Base-by-base conservation (phyloP, 2,113 vertebrate species). In the Paracanthobrama guichenoti region DNA sequence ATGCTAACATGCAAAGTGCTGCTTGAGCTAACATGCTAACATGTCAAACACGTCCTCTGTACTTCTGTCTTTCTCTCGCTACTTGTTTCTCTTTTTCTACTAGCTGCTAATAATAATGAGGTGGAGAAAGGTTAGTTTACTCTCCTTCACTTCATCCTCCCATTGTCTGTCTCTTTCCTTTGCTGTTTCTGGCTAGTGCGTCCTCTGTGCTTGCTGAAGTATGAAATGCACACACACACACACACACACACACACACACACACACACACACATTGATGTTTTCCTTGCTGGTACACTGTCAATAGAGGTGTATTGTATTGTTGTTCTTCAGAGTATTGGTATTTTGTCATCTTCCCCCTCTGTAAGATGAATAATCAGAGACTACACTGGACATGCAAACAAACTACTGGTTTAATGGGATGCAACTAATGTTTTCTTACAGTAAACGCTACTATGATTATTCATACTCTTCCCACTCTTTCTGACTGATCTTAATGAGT, bases 91-190 rank as follows among this genome's bases (percentile, higher is more conserved):
- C 92, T 94, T 92, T 91, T 93, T 35, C 92, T 75, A 93, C 96
- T 95, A 97, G 95, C 98, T 96, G 97, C 97, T 97, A 98, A 97
- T 96, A 97, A 97, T 96, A 99, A 99, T 99, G 97, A 99, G 96
- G 98, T 99, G 97, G 97, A 99, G 95, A 98, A 98, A 99, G 98
- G 97, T 99, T 94, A 99, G 98, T 99, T 91, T 84, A 92, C 79
- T 77, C 82, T 77, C 72, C n/a, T 87, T 85, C 86, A 85, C 42
- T 82, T 79, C 75, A 62, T 66, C 66, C 53, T 55, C 28, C 73
- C 22, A 46, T 81, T 82, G 24, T 60, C 24, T 84, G 39, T 85
- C 24, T 60, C 12, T 73, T 24, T 60, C 46, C 67, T 20, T 71
- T 31, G 22, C 16, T 69, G 22, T 44, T 39, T 79, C 60, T 79